Conservation (phyloP, 1,140 invertebrate species). For the Zaprionus gabonicus region DNA sequence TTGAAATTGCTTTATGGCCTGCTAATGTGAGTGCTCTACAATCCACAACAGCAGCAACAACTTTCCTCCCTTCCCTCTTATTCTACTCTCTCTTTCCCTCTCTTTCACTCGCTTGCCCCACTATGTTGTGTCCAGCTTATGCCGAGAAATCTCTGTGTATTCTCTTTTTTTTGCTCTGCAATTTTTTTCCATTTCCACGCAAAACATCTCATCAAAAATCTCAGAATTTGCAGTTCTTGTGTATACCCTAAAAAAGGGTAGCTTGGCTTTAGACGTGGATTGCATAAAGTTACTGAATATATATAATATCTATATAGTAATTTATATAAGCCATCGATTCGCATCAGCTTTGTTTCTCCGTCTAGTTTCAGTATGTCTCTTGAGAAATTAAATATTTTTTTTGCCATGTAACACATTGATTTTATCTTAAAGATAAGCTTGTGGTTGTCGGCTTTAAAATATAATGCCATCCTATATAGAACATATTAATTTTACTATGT, state of each 20-base stretch:
- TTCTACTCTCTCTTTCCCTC: neutral
- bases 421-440: too few relatives aligned
- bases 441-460: too few relatives aligned
- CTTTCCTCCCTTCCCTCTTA: neutral
- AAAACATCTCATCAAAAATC: conserved; percentile 2
- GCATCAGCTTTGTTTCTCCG: too few relatives aligned
- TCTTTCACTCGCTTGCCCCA: neutral
- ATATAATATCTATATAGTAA: too few relatives aligned
- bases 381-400: too few relatives aligned
- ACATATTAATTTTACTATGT: too few relatives aligned
- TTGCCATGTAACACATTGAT: too few relatives aligned
- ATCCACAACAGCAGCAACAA: neutral
- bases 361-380: too few relatives aligned
- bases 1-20: conserved; percentile 42
- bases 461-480: too few relatives aligned
- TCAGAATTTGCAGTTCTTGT: neutral
- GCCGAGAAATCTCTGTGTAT: neutral
- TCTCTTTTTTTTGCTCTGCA: neutral
- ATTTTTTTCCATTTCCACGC: neutral
- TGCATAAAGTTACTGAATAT: too few relatives aligned
- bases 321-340: too few relatives aligned
- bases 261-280: neutral
- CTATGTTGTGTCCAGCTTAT: neutral
- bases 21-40: conserved; percentile 21
- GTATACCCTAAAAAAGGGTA: neutral